A percentile compares a stretch with the other conserved stretches of the same genome.
These are phyloP conservation scores for Philopedon plagiatum DNA, from an alignment of 2,888 invertebrate genomes.

Conservation along the genomic window DNA sequence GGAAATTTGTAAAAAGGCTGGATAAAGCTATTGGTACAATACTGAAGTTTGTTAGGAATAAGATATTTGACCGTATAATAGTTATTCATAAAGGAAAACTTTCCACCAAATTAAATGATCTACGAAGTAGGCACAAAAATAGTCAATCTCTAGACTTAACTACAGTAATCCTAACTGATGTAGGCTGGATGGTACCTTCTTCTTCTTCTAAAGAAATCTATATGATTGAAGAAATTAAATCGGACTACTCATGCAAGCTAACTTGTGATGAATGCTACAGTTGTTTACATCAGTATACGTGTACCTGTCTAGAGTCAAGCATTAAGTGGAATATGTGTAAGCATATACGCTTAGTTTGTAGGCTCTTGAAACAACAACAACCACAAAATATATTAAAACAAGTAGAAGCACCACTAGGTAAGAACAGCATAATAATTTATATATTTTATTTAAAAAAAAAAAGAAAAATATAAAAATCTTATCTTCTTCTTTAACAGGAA, in stretches of 20 bases:
- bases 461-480: too few species aligned
- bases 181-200: not conserved
- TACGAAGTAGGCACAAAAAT: constrained; percentile 40
- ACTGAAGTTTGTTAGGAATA: constrained; percentile 54
- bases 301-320: not conserved
- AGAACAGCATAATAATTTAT: not conserved
- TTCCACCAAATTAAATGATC: constrained; percentile 40
- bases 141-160: constrained; percentile 7
- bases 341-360: not conserved
- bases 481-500: too few species aligned
- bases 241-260: not conserved
- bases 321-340: constrained; percentile 18
- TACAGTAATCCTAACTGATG: not conserved
- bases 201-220: not conserved
- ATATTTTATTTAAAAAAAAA: too few species aligned
- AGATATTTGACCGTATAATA: constrained; percentile 53
- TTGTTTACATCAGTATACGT: constrained; percentile 1
- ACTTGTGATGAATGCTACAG: constrained; percentile 5
- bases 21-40: constrained; percentile 53
- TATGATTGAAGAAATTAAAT: not conserved
- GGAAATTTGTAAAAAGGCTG: constrained; percentile 52
- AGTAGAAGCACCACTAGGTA: too few species aligned
- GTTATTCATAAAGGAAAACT: constrained; percentile 54
- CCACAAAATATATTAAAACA: not conserved
- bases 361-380: not conserved